Evolutionary conservation across 2,113 vertebrate species (phyloP).

Genomic region (Tapirus terrestris): DNA sequence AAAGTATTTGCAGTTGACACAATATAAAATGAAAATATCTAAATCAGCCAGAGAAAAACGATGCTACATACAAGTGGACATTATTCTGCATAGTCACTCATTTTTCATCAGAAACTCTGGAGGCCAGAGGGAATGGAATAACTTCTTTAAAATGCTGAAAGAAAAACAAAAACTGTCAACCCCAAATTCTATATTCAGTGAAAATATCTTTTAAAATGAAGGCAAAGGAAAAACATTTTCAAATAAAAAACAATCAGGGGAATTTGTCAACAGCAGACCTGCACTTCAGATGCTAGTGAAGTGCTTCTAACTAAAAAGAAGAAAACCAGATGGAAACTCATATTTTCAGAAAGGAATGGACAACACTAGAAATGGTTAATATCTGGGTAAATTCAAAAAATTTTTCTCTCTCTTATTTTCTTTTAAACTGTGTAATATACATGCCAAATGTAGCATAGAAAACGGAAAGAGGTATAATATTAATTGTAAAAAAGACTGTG

Average conservation of each 20-base stretch:
- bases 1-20: background rate
- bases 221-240: slow-evolving; percentile 42
- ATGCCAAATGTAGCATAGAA: background rate
- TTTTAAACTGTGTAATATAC: slow-evolving; percentile 2
- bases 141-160: slow-evolving; percentile 17
- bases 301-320: slow-evolving; percentile 36
- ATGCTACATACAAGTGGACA: background rate
- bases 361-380: background rate
- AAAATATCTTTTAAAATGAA: slow-evolving; percentile 41
- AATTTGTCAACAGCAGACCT: slow-evolving; percentile 33
- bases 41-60: background rate
- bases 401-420: background rate
- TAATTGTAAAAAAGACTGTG: background rate
- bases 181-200: slow-evolving; percentile 22
- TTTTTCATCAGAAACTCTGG: slow-evolving; percentile 2
- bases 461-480: background rate
- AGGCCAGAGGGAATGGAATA: background rate
- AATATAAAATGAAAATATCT: background rate
- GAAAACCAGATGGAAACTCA: slow-evolving; percentile 21
- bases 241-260: slow-evolving; percentile 34
- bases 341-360: slow-evolving; percentile 56
- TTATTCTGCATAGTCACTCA: background rate
- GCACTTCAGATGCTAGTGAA: background rate
- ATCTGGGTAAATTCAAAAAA: slow-evolving; percentile 42
- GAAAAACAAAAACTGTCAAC: background rate